These are phyloP conservation scores for Philonicus albiceps DNA, from an alignment of 2,888 invertebrate species.

Conservation along the genomic window DNA sequence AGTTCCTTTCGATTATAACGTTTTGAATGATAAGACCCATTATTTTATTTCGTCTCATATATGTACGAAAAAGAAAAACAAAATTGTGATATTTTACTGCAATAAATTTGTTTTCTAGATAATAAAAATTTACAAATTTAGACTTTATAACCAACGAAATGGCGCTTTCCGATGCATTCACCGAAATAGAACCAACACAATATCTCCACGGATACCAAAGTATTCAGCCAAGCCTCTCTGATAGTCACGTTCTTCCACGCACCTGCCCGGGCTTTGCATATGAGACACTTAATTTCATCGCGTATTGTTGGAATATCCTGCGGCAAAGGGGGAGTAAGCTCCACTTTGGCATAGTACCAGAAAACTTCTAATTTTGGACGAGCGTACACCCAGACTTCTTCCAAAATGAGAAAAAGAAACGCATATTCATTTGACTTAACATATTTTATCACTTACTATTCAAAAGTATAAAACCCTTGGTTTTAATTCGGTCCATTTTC, in stretches of 20 bases:
- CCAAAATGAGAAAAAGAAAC: conserved; percentile 55
- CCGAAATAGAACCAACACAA: conserved; percentile 96
- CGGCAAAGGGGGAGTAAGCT: conserved; percentile 88
- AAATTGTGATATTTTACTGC: not conserved
- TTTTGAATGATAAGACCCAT: no score
- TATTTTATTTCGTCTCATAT: no score
- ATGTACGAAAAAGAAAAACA: no score
- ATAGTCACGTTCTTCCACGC: conserved; percentile 86
- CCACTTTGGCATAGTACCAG: conserved; percentile 91
- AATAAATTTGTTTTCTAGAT: not conserved
- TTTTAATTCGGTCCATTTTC: not conserved
- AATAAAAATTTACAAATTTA: conserved; percentile 61
- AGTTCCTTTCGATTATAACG: no score
- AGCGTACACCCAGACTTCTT: conserved; percentile 70
- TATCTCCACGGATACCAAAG: conserved; percentile 89
- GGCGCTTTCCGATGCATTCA: conserved; percentile 95
- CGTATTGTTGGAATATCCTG: conserved; percentile 87
- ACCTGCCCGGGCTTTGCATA: conserved; percentile 76
- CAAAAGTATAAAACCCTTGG: not conserved
- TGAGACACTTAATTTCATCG: conserved; percentile 75
- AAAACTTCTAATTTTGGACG: conserved; percentile 78
- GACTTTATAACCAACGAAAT: conserved; percentile 85
- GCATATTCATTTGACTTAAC: not conserved
- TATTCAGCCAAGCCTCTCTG: conserved; percentile 87
- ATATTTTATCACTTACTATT: not conserved